These are phyloP conservation scores for Rotaria sp. DNA, from an alignment of 2,888 invertebrate species.

Conservation along the genomic window DNA sequence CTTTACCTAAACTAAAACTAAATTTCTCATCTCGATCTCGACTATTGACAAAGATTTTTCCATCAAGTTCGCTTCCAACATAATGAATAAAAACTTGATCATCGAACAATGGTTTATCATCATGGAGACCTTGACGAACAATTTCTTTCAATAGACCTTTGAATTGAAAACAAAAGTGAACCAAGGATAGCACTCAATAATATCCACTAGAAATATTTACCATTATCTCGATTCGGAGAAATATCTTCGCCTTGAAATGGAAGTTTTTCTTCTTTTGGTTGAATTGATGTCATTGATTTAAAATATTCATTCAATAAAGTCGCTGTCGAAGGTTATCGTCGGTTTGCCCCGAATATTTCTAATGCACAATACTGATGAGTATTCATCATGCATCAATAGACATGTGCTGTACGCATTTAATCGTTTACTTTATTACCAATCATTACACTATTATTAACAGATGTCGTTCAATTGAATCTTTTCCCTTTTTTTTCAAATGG, in stretches of 20 bases:
- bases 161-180: background rate
- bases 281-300: no score
- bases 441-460: no score
- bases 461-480: no score
- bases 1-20: slow-evolving; percentile 76
- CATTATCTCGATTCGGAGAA: slow-evolving; percentile 66
- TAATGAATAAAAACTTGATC: slow-evolving; percentile 75
- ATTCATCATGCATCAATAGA: no score
- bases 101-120: slow-evolving; percentile 65
- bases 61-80: slow-evolving; percentile 74
- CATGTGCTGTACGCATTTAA: no score
- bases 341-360: no score
- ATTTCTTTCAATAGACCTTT: slow-evolving; percentile 43
- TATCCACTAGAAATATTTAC: slow-evolving; percentile 69
- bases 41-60: slow-evolving; percentile 85
- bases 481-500: no score
- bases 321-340: no score
- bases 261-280: background rate
- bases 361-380: no score
- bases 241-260: slow-evolving; percentile 56
- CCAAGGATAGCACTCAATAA: slow-evolving; percentile 45
- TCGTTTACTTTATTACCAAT: no score
- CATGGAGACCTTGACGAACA: slow-evolving; percentile 66
- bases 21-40: slow-evolving; percentile 74
- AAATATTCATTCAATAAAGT: no score